These are phyloP conservation scores for Boloria selene DNA, from an alignment of 2,888 invertebrate species.

Conservation along the genomic window DNA sequence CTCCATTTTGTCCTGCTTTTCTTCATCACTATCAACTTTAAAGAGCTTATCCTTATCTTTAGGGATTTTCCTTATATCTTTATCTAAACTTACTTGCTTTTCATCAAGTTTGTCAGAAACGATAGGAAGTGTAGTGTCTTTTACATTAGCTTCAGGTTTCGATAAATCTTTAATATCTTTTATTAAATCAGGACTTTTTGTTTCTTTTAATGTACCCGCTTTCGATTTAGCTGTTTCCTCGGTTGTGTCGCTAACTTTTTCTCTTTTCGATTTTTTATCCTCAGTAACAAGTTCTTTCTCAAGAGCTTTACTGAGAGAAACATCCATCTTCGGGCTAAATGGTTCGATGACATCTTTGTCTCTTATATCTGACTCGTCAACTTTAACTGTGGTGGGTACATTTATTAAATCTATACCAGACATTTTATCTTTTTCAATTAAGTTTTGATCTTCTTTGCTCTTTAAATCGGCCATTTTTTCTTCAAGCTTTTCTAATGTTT, in stretches of 20 bases:
- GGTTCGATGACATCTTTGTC: constrained; percentile 50
- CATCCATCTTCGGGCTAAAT: constrained; percentile 50
- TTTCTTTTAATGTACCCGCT: constrained; percentile 29
- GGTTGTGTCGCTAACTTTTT: constrained; percentile 5
- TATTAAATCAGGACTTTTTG: constrained; percentile 40
- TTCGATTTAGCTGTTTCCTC: constrained; percentile 1
- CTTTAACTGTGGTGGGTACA: neutral
- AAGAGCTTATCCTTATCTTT: constrained; percentile 35
- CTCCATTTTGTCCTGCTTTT: constrained; percentile 36
- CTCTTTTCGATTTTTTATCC: constrained; percentile 38
- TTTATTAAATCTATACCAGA: constrained; percentile 22
- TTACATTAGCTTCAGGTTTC: constrained; percentile 19
- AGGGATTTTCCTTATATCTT: constrained; percentile 46
- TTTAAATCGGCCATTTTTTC: constrained; percentile 71
- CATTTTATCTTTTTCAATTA: constrained; percentile 4
- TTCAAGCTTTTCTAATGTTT: constrained; percentile 73
- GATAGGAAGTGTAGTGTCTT: constrained; percentile 38
- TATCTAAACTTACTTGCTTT: constrained; percentile 70
- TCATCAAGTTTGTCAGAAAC: constrained; percentile 68
- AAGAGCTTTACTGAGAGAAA: constrained; percentile 54
- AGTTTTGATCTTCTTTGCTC: constrained; percentile 52
- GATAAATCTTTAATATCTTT: constrained; percentile 32
- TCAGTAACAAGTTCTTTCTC: constrained; percentile 57
- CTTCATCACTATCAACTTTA: constrained; percentile 32
- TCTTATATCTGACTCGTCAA: constrained; percentile 26